Evolutionary conservation across 1,140 invertebrate genomes (phyloP), one percentile per base, ranked within the genome.

Genomic region (Conus ventricosus): DNA sequence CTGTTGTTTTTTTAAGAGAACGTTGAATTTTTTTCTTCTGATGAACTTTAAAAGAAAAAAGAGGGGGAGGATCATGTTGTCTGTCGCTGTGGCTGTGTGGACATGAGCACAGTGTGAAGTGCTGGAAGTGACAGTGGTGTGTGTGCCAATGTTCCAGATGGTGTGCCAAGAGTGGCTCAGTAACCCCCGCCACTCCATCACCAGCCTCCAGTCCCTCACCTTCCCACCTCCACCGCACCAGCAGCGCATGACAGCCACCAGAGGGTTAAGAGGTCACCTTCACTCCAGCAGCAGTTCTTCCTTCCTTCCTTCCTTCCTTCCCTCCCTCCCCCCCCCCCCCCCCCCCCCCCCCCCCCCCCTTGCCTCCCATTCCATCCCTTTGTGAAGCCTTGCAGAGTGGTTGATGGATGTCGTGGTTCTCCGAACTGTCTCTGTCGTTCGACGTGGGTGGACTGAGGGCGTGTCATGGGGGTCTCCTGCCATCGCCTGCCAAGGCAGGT

Each of bases 161-260:
- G 82, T 84, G n/a, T 4, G 5, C 54, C 55, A 4, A 25, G 82
- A 84, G 82, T 84, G 82, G 82, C 82, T 63, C 57, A 84, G 82
- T 63, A 84, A 84, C 27, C 82, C 55, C 23, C 82, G 82, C 11
- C 82, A 84, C 57, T 84, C 82, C 13, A 23, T 84, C 6, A 63
- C 55, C 20, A 23, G 39, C 53, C 20, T 55, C 55, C 54, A 25
- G 23, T 8, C 82, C 23, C 54, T 84, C 23, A 63, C 82, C n/a
- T 39, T 84, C 55, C 10, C 55, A 84, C 55, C 54, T 63, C 7
- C n/a, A 20, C 82, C 3, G 57, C 55, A 54, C 82, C 54, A 84
- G 82, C 82, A 84, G 57, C 27, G 82, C 82, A 63, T 84, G 82
- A 84, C 76, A 6, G 27, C 81, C 20, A 11, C 53, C 53, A 20